Conservation (phyloP, 2,888 invertebrate species). For the Phymatocera aterrima region DNA sequence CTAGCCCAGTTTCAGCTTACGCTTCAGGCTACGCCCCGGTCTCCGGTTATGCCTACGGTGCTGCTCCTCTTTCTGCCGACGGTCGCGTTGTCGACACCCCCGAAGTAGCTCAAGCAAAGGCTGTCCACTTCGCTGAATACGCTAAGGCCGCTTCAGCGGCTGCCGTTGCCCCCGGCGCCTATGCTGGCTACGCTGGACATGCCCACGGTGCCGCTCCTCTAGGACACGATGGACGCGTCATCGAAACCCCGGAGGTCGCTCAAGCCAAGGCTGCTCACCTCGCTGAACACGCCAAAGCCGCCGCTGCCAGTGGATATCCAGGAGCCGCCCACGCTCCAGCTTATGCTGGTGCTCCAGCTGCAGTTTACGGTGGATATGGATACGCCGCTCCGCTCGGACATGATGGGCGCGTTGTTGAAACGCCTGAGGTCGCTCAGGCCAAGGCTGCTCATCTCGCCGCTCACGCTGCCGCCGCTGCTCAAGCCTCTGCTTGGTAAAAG, state of each 20-base stretch:
- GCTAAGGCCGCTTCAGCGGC: slow-evolving; percentile 47
- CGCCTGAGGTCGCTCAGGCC: slow-evolving; percentile 46
- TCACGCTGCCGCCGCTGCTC: slow-evolving; percentile 47
- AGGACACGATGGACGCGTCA: slow-evolving; percentile 43
- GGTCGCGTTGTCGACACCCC: slow-evolving; percentile 53
- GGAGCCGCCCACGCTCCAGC: neutral
- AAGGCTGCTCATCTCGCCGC: slow-evolving; percentile 47
- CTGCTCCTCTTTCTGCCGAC: slow-evolving; percentile 49
- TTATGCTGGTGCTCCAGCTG: slow-evolving; percentile 29
- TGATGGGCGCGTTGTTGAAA: slow-evolving; percentile 44
- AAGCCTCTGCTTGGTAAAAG: slow-evolving; percentile 39
- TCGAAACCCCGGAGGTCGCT: slow-evolving; percentile 46
- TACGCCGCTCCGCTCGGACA: slow-evolving; percentile 49
- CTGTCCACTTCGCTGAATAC: slow-evolving; percentile 52
- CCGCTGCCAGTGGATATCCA: slow-evolving; percentile 24
- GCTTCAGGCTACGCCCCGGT: neutral
- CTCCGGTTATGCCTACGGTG: slow-evolving; percentile 23
- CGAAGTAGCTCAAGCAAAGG: slow-evolving; percentile 53
- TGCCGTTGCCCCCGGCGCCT: neutral
- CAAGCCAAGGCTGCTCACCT: slow-evolving; percentile 47
- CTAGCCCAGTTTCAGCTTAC: neutral
- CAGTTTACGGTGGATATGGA: slow-evolving; percentile 32
- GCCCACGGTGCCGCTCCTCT: slow-evolving; percentile 42
- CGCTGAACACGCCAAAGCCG: slow-evolving; percentile 47
- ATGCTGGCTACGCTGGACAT: slow-evolving; percentile 24